Evolutionary conservation across 1,140 invertebrate genomes (phyloP).

Genomic region (Pogonognathellus flavescens): DNA sequence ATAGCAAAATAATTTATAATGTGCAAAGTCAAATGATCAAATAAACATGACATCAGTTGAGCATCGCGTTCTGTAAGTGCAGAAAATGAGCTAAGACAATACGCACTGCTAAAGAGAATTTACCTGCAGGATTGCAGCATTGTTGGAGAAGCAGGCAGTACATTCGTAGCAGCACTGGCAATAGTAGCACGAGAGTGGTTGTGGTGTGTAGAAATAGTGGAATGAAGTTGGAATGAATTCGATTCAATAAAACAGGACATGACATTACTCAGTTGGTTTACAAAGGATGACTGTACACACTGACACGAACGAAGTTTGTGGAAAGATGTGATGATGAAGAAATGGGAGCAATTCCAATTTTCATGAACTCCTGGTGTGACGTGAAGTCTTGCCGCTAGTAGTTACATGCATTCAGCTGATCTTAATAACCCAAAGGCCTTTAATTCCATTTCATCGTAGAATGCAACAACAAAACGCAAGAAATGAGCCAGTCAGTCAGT

Average conservation of each 20-base stretch:
- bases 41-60: too few relatives aligned
- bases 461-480: not conserved
- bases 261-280: constrained; percentile 4
- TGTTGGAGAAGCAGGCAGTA: too few relatives aligned
- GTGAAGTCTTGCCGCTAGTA: constrained; percentile 5
- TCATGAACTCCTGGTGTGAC: constrained; percentile 25
- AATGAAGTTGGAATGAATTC: constrained; percentile 1
- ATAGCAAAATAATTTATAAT: too few relatives aligned
- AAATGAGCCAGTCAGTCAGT: not conserved
- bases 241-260: constrained; percentile 38
- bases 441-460: constrained; percentile 44
- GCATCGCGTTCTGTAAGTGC: too few relatives aligned
- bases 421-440: constrained; percentile 21
- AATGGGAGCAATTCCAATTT: constrained; percentile 36
- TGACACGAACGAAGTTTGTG: not conserved
- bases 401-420: not conserved
- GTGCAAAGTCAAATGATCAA: too few relatives aligned
- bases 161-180: too few relatives aligned
- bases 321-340: not conserved
- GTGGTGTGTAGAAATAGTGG: not conserved
- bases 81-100: too few relatives aligned
- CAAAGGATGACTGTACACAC: not conserved
- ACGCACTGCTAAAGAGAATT: too few relatives aligned
- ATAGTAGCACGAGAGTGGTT: too few relatives aligned
- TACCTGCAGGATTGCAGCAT: too few relatives aligned